Evolutionary conservation across 2,888 invertebrate genomes (phyloP), one percentile per base, ranked within the genome.

Genomic region (Mesorhabditis spiculigera): DNA sequence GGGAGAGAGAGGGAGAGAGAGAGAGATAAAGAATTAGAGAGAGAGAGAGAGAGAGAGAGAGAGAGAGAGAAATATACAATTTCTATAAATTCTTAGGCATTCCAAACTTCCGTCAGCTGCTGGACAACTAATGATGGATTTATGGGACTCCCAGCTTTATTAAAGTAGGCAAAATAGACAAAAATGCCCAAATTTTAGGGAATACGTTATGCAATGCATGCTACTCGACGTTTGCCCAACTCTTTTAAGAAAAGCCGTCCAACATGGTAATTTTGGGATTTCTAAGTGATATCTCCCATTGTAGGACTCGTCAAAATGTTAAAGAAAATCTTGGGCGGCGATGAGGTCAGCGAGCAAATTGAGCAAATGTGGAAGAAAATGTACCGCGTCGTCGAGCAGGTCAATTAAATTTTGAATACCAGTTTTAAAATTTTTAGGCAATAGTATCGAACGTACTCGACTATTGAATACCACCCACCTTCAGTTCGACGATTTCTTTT

Each of bases 351-450:
- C 63, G 83, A 82, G 63, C 72, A 69, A 3, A 75, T 76, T 62
- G 45, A 76, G 42, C 83, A 82, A 42, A 70, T 75, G 5, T 85
- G 84, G 84, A 78, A 73, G 64, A 84, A 84, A 67, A 70, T 84
- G 5, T 84, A 83, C 69, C 72, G 85, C 63, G 82, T 85, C 6
- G 71, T 84, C 41, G 84, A 84, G 68, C 84, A 84, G 77, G 82
- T 78, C 41, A 70, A 66, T 62, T 43, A 66, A 28, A 66, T 10
- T n/a, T 43, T 42, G 4, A 41, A n/a, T 67, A 28, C 13, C 58
- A 13, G n/a, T n/a, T 28, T 28, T 1, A 28, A 28, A 28, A 28
- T 28, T 28, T 28, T 28, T 28, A 28, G 28, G 28, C 28, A 28
- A 28, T 28, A 28, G 28, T 28, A 28, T 28, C 28, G 28, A 28